A percentile compares a stretch with the other conserved stretches of the same genome.
Conservation (phyloP, 2,888 invertebrate species). For the Melieria omissa region DNA sequence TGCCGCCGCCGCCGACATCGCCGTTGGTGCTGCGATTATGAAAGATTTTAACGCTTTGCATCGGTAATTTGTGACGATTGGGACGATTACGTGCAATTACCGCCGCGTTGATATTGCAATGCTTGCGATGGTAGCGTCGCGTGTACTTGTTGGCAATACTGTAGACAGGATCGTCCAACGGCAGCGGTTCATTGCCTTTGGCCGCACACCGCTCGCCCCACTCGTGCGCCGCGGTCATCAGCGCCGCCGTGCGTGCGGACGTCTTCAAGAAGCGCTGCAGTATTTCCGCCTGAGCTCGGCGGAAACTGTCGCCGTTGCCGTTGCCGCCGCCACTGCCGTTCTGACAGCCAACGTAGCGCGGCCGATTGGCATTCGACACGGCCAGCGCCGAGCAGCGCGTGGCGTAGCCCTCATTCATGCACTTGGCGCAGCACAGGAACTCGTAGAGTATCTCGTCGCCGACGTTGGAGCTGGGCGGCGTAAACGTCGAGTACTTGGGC, state of each 20-base stretch:
- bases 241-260: conserved; percentile 39
- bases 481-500: conserved; percentile 61
- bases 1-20: conserved; percentile 30
- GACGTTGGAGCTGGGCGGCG: conserved; percentile 41
- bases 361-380: conserved; percentile 2
- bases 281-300: conserved; percentile 45
- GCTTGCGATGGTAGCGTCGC: conserved; percentile 57
- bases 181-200: conserved; percentile 50
- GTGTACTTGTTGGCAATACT: conserved; percentile 63
- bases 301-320: conserved; percentile 31
- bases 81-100: conserved; percentile 51
- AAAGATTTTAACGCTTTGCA: conserved; percentile 64
- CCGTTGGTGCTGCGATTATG: conserved; percentile 57
- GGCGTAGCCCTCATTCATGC: conserved; percentile 59
- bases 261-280: conserved; percentile 57
- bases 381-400: conserved; percentile 40
- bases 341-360: conserved; percentile 5
- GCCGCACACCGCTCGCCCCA: conserved; percentile 4
- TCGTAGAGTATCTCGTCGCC: conserved; percentile 64
- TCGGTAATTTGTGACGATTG: conserved; percentile 62
- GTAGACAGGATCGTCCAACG: conserved; percentile 59
- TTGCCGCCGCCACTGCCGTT: not conserved
- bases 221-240: conserved; percentile 9
- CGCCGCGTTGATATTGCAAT: conserved; percentile 52
- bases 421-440: conserved; percentile 67